phyloP scores from a whole-genome alignment of 2,113 vertebrate genomes.

The Cervus canadensis region DNA sequence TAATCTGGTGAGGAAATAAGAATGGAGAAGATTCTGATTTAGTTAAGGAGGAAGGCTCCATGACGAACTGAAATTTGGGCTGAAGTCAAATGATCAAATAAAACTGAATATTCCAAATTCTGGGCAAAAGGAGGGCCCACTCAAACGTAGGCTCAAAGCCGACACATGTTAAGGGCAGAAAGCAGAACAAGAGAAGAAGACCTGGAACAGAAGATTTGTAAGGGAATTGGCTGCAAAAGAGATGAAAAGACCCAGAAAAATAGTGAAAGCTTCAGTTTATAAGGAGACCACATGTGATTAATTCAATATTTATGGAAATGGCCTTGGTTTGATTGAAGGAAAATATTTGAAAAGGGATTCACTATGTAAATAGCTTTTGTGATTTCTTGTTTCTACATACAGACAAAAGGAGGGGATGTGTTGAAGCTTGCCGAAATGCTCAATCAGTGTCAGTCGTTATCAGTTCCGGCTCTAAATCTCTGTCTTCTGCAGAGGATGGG shows the following conservation, averaged over 20 bases:
- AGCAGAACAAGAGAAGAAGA: not conserved
- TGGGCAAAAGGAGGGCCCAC: not conserved
- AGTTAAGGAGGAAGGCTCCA: not conserved
- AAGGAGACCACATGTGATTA: not conserved
- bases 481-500: not conserved
- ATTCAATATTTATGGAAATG: slow-evolving; percentile 17
- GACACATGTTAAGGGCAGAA: not conserved
- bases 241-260: not conserved
- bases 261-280: not conserved
- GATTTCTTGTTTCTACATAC: slow-evolving; percentile 21
- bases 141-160: not conserved
- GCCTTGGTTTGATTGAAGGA: slow-evolving; percentile 60
- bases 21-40: not conserved
- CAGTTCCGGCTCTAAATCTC: not conserved
- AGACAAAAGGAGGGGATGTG: slow-evolving; percentile 19
- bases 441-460: not conserved
- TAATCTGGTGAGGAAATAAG: accelerated
- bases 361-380: slow-evolving; percentile 58
- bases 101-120: not conserved
- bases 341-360: slow-evolving; percentile 56
- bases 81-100: not conserved
- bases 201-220: accelerated
- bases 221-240: not conserved
- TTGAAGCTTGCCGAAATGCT: not conserved
- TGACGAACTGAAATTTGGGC: not conserved